Conservation (phyloP, 92 coral and sea anemone genomes). For the Siderastrea siderea region DNA sequence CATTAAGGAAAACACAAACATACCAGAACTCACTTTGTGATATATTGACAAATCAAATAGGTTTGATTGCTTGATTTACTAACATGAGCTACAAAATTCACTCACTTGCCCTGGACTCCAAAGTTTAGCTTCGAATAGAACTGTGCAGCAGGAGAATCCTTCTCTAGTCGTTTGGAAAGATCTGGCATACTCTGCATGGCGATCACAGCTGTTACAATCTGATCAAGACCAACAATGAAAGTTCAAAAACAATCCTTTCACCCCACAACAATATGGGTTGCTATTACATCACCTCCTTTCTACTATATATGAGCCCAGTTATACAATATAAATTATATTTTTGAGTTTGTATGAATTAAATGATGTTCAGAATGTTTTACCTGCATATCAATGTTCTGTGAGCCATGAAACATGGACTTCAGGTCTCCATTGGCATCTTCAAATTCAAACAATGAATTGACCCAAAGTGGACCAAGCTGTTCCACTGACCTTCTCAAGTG, state of each 20-base stretch:
- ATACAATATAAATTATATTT: too few species aligned
- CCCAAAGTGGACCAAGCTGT: slow-evolving; percentile 33
- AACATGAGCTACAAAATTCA: not conserved
- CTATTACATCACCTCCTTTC: too few species aligned
- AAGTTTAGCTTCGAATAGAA: slow-evolving; percentile 30
- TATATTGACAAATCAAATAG: too few species aligned
- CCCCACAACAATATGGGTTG: too few species aligned
- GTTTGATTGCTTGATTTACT: too few species aligned
- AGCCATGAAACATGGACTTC: slow-evolving; percentile 20
- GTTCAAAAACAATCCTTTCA: too few species aligned
- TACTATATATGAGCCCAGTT: too few species aligned
- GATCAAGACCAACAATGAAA: not conserved
- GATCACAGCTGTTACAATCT: slow-evolving; percentile 21
- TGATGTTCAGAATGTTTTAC: not conserved
- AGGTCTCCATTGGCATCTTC: slow-evolving; percentile 40
- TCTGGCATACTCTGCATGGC: slow-evolving; percentile 27
- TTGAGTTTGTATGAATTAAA: too few species aligned
- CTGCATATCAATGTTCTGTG: slow-evolving; percentile 38
- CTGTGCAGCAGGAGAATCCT: slow-evolving; percentile 32
- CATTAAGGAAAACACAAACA: too few species aligned
- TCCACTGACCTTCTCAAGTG: not conserved
- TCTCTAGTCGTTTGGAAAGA: slow-evolving; percentile 14
- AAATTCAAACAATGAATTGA: slow-evolving; percentile 25
- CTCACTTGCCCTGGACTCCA: slow-evolving; percentile 24
- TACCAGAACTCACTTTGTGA: too few species aligned